A percentile compares a stretch with the other conserved stretches of the same genome.
Evolutionary conservation across 1,140 invertebrate species (phyloP).

Genomic region (Vollenhovia emeryi): DNA sequence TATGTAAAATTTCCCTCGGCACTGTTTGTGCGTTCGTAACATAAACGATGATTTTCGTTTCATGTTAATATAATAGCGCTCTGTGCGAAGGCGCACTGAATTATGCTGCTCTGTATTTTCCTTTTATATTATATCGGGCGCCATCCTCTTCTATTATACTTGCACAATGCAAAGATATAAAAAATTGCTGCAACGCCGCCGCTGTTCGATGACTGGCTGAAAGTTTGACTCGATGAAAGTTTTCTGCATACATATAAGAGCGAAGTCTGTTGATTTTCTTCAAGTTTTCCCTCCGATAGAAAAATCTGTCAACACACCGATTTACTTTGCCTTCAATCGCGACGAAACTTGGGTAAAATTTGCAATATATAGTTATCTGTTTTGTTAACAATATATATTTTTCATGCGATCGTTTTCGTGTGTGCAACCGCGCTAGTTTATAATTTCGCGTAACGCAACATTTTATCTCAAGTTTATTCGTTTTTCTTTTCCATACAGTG

Average conservation of each 20-base stretch:
- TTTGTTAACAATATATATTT: neutral
- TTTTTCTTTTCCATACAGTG: neutral
- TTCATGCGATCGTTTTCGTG: neutral
- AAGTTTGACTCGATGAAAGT: conserved; percentile 50
- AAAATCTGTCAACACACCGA: neutral
- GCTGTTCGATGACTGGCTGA: conserved; percentile 21
- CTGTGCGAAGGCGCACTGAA: neutral
- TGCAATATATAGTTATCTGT: neutral
- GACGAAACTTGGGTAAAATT: neutral
- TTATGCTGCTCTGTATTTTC: neutral
- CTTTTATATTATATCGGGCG: neutral
- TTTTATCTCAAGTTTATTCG: neutral
- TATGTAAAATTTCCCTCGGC: neutral
- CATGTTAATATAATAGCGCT: neutral
- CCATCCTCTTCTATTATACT: neutral
- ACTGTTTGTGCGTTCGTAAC: neutral
- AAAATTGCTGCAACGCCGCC: conserved; percentile 1
- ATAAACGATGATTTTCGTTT: neutral
- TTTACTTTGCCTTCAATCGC: neutral
- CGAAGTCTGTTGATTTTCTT: conserved; percentile 28
- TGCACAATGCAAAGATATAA: neutral
- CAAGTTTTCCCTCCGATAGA: conserved; percentile 14
- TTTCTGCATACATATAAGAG: conserved; percentile 1
- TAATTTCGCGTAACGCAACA: neutral
- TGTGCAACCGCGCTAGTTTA: neutral